Percentiles rank a stretch among this genome's conserved stretches.
Evolutionary conservation across 2,888 invertebrate genomes (phyloP).

Genomic region (Rotaria socialis): DNA sequence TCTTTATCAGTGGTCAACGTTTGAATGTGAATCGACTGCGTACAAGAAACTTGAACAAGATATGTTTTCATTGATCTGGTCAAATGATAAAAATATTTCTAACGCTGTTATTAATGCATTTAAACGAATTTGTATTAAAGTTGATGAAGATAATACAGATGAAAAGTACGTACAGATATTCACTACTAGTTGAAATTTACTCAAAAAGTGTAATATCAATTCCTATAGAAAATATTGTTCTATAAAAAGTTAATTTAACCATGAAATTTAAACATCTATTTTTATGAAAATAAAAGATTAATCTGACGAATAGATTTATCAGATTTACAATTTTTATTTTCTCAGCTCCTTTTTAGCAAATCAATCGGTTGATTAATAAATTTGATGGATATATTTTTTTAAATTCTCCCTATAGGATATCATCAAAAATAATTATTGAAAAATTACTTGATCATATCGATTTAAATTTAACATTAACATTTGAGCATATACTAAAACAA

Average conservation of each 20-base stretch:
- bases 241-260: too few relatives aligned
- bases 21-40: neutral
- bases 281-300: too few relatives aligned
- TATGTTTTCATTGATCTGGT: slow-evolving; percentile 28
- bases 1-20: slow-evolving; percentile 12
- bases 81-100: neutral
- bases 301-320: too few relatives aligned
- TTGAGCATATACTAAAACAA: slow-evolving; percentile 22
- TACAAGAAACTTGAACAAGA: slow-evolving; percentile 18
- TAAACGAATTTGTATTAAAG: slow-evolving; percentile 18
- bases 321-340: too few relatives aligned
- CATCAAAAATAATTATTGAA: neutral
- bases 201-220: neutral
- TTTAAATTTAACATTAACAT: neutral
- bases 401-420: neutral
- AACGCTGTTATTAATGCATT: slow-evolving; percentile 25
- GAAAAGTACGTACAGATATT: neutral
- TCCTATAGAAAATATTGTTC: too few relatives aligned
- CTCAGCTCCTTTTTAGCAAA: too few relatives aligned
- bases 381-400: too few relatives aligned
- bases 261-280: too few relatives aligned
- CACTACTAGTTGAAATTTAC: neutral
- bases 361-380: too few relatives aligned
- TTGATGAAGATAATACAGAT: neutral
- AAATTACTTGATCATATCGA: slow-evolving; percentile 9